Conservation (phyloP, 1,140 invertebrate species). For the Drosophila aff. region DNA sequence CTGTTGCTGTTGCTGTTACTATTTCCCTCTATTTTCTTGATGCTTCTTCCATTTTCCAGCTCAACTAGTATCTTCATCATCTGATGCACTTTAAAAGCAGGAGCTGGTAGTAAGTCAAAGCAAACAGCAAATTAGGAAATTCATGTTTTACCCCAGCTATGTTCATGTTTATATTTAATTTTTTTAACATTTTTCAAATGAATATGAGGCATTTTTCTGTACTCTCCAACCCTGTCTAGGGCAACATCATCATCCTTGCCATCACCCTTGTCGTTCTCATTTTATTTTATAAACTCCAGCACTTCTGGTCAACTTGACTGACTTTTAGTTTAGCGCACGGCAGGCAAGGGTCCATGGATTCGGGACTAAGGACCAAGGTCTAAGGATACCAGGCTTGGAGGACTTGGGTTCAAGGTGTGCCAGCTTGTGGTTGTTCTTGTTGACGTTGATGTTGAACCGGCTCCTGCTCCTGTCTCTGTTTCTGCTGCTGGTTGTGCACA, state of each 20-base stretch:
- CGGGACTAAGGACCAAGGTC: slow-evolving; percentile 9
- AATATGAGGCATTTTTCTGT: neutral
- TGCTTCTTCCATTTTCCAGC: slow-evolving; percentile 60
- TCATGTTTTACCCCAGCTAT: no score
- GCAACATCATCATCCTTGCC: slow-evolving; percentile 8
- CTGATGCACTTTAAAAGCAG: neutral
- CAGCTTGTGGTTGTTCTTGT: slow-evolving; percentile 53
- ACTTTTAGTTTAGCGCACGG: slow-evolving; percentile 63
- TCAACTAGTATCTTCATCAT: slow-evolving; percentile 15
- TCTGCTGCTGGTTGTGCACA: slow-evolving; percentile 45
- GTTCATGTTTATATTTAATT: neutral
- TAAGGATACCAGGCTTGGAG: neutral
- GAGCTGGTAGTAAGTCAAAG: neutral
- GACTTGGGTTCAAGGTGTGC: slow-evolving; percentile 57
- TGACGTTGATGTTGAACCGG: neutral
- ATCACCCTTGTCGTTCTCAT: slow-evolving; percentile 63
- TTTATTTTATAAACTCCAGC: slow-evolving; percentile 81
- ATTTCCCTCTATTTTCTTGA: slow-evolving; percentile 59
- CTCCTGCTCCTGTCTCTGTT: slow-evolving; percentile 20
- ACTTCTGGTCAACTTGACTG: slow-evolving; percentile 82
- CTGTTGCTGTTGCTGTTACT: slow-evolving; percentile 25
- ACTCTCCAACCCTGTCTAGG: neutral
- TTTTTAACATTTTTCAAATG: neutral
- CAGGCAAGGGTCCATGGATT: slow-evolving; percentile 1
- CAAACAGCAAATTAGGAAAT: neutral